Evolutionary conservation across 2,797 vertebrate species (phyloP).

Genomic region (Momotus momota): DNA sequence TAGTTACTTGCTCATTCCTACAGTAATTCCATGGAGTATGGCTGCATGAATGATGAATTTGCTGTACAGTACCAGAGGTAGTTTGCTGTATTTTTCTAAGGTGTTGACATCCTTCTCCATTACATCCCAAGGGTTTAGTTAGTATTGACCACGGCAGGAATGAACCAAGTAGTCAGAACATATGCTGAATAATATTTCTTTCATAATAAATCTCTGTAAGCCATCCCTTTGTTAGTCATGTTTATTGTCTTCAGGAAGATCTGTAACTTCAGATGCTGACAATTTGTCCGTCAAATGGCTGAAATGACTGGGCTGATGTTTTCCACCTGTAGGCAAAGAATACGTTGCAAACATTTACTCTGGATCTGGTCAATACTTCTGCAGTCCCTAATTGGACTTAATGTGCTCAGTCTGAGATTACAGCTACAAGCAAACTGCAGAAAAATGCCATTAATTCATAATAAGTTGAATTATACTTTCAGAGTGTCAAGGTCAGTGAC

Average conservation of each 20-base stretch:
- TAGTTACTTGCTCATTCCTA: neutral
- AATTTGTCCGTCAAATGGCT: neutral
- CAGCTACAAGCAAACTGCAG: neutral
- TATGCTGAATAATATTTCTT: neutral
- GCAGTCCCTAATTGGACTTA: neutral
- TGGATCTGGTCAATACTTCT: neutral
- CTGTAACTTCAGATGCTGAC: neutral
- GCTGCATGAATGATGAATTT: neutral
- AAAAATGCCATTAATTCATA: neutral
- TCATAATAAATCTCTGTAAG: neutral
- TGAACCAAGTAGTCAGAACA: neutral
- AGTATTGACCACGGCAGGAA: neutral
- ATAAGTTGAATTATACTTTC: neutral
- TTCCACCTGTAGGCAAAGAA: neutral
- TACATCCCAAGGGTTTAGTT: neutral
- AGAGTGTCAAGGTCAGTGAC: neutral
- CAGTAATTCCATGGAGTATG: neutral
- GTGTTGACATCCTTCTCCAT: neutral
- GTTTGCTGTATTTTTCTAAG: neutral
- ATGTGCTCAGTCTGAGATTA: neutral
- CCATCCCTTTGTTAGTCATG: neutral
- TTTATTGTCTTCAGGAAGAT: neutral
- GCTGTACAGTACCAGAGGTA: neutral
- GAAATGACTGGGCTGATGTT: neutral
- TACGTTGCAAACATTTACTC: neutral